Base-by-base conservation (phyloP, 2,888 invertebrate genomes). In the Epinotia brunnichana region DNA sequence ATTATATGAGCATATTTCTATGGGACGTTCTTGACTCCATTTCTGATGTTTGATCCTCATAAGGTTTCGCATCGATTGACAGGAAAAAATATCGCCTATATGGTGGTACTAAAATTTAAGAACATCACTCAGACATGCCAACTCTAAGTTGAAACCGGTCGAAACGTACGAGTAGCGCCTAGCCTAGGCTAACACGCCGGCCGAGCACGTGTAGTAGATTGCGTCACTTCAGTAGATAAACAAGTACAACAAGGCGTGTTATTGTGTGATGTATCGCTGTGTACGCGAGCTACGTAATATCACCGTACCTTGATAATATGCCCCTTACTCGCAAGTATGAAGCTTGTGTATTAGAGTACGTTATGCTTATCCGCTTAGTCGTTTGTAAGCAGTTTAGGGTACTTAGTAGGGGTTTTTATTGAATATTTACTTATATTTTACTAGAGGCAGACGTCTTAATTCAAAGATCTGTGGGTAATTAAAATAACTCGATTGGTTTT, bases 221-320 rank as follows among this genome's bases (percentile, higher is more conserved):
- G 62, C 72, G 72, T 73, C 67, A 72, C 72, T 61, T 54, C 19
- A 51, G 68, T 73, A 73, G 72, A 69, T 73, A 73, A 73, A 73
- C 73, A 73, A 48, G 56, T 56, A 70, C 70, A 69, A 73, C 73
- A 73, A 73, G 72, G 63, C 73, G 73, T 73, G 73, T 73, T 73
- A 63, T 73, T 73, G 73, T 73, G 41, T 69, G 73, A 73, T 73
- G 69, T 73, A 69, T 73, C 51, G 59, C 41, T 48, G 62, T 44
- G 67, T 60, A 66, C 44, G 56, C 48, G 68, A 62, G 62, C 68
- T 63, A 69, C 69, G 69, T 73, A 73, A 73, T 68, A 68, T 63
- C 68, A 68, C 72, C 51, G 62, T 68, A 56, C 61, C 61, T 60
- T 67, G 54, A 67, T 72, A 73, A 68, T 62, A 57, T 51, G 61